Base-by-base conservation (phyloP, 2,888 invertebrate genomes). In the Zele albiditarsus region DNA sequence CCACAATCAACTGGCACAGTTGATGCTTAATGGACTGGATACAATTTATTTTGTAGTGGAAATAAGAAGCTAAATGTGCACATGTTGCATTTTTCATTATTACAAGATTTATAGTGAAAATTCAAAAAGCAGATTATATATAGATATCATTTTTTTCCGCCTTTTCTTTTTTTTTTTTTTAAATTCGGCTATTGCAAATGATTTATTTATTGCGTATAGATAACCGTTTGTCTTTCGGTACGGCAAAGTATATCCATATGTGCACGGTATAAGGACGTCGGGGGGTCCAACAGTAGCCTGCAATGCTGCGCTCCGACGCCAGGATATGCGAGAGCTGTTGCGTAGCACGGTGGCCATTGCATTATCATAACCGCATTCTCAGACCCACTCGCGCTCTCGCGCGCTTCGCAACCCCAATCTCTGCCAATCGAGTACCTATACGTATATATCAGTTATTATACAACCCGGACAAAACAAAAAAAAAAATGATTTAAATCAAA, bases 341-440 rank as follows among this genome's bases (percentile, higher is more conserved):
- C 88, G 88, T 88, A 88, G 87, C 86, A 84, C 88, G 83, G 87
- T 88, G 88, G 88, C 88, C 86, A 83, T 83, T 86, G 84, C 87
- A 89, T 89, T 88, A 88, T 88, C 88, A 88, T 88, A 88, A 88
- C 87, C 85, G 85, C 87, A 88, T 87, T 87, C 88, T 86, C 86
- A 84, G 82, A 82, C 83, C 84, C 80, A 80, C 80, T 80, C 33
- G 77, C 53, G 62, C 63, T 75, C 73, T 60, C 73, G 71, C 62
- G 73, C 75, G 60, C 74, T 74, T 73, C 73, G 76, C 75, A 65
- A 76, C 77, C 76, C 69, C 74, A 65, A 76, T 63, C 77, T 60
- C 62, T 60, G 3, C 63, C 63, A 46, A 53, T 71, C 49, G 38
- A 42, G 20, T 73, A 23, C 73, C 66, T 42, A 49, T 57, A 67